phyloP scores from a whole-genome alignment of 2,797 vertebrate species.

The Channa striata region DNA sequence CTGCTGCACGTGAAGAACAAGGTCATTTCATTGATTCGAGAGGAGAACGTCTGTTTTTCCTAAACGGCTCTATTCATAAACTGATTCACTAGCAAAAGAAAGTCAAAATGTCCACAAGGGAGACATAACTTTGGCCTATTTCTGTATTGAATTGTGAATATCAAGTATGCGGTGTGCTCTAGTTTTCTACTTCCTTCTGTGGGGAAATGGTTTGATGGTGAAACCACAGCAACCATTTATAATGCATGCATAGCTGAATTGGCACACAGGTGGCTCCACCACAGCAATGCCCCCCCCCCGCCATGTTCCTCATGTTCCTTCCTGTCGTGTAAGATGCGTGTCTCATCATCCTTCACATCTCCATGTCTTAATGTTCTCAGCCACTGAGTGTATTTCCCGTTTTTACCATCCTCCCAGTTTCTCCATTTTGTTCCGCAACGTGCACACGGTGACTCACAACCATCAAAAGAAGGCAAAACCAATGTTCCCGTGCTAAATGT shows the following conservation, averaged over 20 bases:
- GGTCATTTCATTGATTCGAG: conserved; percentile 15
- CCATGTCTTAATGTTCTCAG: conserved; percentile 45
- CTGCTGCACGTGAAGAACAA: conserved; percentile 10
- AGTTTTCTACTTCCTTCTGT: conserved; percentile 41
- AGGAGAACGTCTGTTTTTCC: background rate
- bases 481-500: conserved; percentile 73
- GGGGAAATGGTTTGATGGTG: conserved; percentile 51
- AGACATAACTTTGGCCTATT: conserved; percentile 52
- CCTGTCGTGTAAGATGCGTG: conserved; percentile 23
- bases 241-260: conserved; percentile 58
- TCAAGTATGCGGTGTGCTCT: conserved; percentile 45
- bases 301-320: conserved; percentile 9
- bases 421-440: conserved; percentile 47
- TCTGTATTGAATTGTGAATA: conserved; percentile 39
- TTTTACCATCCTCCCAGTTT: conserved; percentile 42
- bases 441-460: conserved; percentile 38
- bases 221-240: conserved; percentile 63
- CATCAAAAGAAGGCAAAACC: conserved; percentile 62
- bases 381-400: conserved; percentile 45
- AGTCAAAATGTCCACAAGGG: conserved; percentile 28
- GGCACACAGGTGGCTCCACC: conserved; percentile 56
- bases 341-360: conserved; percentile 56
- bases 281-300: background rate
- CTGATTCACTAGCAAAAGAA: conserved; percentile 38
- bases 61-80: conserved; percentile 14